Base-by-base conservation (phyloP, 2,888 invertebrate genomes). In the Drosophila siamana region DNA sequence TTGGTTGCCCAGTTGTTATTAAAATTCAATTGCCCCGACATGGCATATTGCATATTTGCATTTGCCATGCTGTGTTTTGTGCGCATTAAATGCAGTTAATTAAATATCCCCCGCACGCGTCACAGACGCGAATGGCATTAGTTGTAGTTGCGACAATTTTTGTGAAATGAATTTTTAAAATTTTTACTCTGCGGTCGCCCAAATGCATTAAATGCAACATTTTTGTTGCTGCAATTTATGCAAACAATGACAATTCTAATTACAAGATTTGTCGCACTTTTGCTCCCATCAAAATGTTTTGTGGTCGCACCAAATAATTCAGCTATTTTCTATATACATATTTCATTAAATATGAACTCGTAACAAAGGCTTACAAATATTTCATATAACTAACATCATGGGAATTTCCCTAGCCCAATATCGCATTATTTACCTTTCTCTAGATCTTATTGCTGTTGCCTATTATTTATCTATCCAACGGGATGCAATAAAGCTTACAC, bases 71-170 rank as follows among this genome's bases (percentile, higher is more conserved):
- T 24, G 16, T 30, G 30, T 11, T 30, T 19, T 19, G 19, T 38
- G 36, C 52, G 19, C 57, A 65, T 60, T 54, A 64, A 72, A 68
- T 66, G 64, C 74, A 74, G 84, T 74, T 81, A 79, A 84, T 84
- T 79, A 69, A 77, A 82, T 79, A 19, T 56, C 43, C 38, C 61
- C 15, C 1, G n/a, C n/a, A 19, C 19, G n/a, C 36, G 46, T 48
- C 60, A 24, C 4, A 48, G 28, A 28, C 9, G 9, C n/a, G n/a
- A n/a, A n/a, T 50, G 44, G 13, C 60, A 69, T 36, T 69, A 63
- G 47, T 28, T 40, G n/a, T n/a, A n/a, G n/a, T n/a, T n/a, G n/a
- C n/a, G n/a, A n/a, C n/a, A 28, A 40, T 66, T 57, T 70, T 43
- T 36, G 3, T 36, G 3, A 9, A 41, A 51, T 22, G 43, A 40